Conservation (phyloP, 2,797 vertebrate species). For the Coilia nasus region DNA sequence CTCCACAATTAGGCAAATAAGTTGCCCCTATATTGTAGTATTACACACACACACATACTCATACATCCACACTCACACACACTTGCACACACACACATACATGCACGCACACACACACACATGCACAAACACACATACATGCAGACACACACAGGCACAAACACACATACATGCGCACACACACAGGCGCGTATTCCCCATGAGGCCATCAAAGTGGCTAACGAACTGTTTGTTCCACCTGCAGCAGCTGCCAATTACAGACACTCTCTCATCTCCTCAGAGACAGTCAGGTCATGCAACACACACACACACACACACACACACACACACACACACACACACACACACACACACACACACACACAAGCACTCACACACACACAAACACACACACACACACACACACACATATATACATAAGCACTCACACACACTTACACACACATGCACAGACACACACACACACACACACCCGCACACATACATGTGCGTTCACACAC, state of each 20-base stretch:
- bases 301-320: slow-evolving; percentile 1
- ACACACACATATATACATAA: no score
- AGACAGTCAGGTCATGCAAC: neutral
- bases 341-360: neutral
- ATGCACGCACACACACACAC: neutral
- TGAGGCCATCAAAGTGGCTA: slow-evolving; percentile 4
- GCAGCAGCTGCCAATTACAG: slow-evolving; percentile 17
- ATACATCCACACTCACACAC: neutral
- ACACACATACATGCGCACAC: neutral
- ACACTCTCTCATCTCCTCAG: neutral
- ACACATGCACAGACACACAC: neutral
- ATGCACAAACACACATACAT: neutral
- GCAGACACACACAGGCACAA: neutral
- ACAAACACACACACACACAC: neutral
- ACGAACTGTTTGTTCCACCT: slow-evolving; percentile 24
- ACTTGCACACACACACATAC: neutral
- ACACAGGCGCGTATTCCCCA: neutral
- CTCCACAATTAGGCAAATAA: no score
- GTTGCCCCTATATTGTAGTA: no score
- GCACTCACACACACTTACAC: neutral
- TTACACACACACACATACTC: neutral
- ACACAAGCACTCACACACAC: neutral
- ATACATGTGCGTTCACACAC: neutral
- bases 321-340: neutral
- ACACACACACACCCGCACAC: neutral